Evolutionary conservation across 2,888 invertebrate genomes (phyloP), one percentile per base, ranked within the genome.

Genomic region (Julus scanicus): DNA sequence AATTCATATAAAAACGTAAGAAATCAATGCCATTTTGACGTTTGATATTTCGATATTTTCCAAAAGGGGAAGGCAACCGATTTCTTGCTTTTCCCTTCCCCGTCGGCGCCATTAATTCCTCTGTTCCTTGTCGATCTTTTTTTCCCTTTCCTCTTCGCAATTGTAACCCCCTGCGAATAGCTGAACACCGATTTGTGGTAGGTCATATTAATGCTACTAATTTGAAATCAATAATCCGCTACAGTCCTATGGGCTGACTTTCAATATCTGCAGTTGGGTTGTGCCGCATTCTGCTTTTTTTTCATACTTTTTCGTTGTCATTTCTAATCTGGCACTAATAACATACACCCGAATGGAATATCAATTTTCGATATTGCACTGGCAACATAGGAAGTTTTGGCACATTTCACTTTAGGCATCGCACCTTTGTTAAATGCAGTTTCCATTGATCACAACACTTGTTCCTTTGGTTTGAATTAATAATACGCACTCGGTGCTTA

Each of bases 171-270:
- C 29, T 29, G 71, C 29, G 71, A 71, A 71, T 71, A 71, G n/a
- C 71, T 71, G 71, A 71, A 48, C 84, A 84, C 17, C 48, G 84
- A 84, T 84, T 84, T 84, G 84, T 40, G 84, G 84, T 84, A 48
- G 48, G 84, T 84, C 84, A 84, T 84, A 84, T 84, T 84, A 48
- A 84, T 48, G 48, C 9, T 84, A 84, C 84, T 84, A 84, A 84
- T 84, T 84, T 84, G 84, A 84, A 84, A 84, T 84, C 84, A 40
- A 84, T 84, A 84, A 84, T 48, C 40, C 44, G 48, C 84, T 29
- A 84, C 84, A 84, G 13, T 37, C 15, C 48, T 44, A 84, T 40
- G 40, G 17, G 71, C 71, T 71, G 71, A 29, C 20, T 29, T 71
- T 71, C 29, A 20, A 20, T 20, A 71, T 17, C 63, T 29, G 29